These are phyloP conservation scores for Pediacus dermestoides DNA, from an alignment of 2,888 invertebrate genomes.

Conservation along the genomic window DNA sequence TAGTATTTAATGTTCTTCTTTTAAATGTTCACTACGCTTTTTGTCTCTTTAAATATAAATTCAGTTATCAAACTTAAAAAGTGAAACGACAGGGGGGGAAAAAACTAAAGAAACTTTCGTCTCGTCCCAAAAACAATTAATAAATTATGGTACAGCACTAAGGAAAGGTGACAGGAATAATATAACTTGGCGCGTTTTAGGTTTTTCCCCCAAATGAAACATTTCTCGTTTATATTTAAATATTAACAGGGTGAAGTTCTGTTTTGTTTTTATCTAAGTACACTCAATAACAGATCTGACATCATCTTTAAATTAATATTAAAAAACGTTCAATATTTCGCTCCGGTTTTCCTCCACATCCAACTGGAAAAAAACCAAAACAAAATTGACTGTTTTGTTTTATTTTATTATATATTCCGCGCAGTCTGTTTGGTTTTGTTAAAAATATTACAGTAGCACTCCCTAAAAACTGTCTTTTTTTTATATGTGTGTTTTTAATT, in stretches of 20 bases:
- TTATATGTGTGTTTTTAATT: conserved; percentile 11
- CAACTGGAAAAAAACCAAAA: not conserved
- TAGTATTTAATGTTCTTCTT: conserved; percentile 17
- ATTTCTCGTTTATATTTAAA: not conserved
- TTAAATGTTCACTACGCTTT: conserved; percentile 29
- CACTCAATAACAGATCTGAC: conserved; percentile 43
- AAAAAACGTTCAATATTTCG: conserved; percentile 4
- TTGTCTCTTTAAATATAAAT: conserved; percentile 33
- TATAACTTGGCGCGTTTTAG: too few relatives aligned
- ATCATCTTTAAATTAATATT: conserved; percentile 22
- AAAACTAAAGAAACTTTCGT: too few relatives aligned
- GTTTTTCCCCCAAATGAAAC: too few relatives aligned
- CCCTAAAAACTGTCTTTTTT: conserved; percentile 3
- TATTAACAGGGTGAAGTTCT: conserved; percentile 31
- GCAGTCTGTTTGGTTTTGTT: conserved; percentile 21
- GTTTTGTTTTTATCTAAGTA: conserved; percentile 40
- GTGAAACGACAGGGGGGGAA: too few relatives aligned
- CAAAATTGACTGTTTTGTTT: not conserved
- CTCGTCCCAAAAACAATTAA: conserved; percentile 29
- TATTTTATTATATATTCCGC: too few relatives aligned
- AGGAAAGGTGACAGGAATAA: not conserved
- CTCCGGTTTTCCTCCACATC: conserved; percentile 13
- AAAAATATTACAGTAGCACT: conserved; percentile 25
- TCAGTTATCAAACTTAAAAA: conserved; percentile 23
- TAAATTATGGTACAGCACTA: conserved; percentile 15